Evolutionary conservation across 2,888 invertebrate species (phyloP).

Genomic region (Eumacrocentrus americanus): DNA sequence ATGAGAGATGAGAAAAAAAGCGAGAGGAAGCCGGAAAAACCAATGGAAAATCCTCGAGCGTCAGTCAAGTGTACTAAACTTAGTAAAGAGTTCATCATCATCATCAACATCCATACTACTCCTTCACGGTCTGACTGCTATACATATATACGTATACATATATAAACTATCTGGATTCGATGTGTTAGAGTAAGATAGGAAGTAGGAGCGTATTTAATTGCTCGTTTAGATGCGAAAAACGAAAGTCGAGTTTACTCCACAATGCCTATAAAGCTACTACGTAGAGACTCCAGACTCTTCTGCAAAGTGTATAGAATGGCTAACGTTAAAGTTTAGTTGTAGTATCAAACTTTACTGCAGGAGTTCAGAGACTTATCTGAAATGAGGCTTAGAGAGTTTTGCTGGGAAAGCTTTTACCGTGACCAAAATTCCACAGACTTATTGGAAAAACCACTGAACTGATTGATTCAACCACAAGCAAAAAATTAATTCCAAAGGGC

Average conservation of each 20-base stretch:
- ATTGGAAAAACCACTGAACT: no score
- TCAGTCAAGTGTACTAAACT: neutral
- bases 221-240: slow-evolving; percentile 28
- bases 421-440: no score
- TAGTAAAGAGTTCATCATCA: slow-evolving; percentile 1
- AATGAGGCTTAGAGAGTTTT: no score
- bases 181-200: no score
- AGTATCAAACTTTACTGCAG: neutral
- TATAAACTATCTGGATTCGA: slow-evolving; percentile 5
- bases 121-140: slow-evolving; percentile 25
- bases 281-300: neutral
- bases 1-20: neutral
- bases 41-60: neutral
- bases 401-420: no score
- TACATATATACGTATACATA: slow-evolving; percentile 2
- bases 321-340: neutral
- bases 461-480: no score
- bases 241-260: slow-evolving; percentile 22
- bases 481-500: no score
- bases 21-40: neutral
- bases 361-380: neutral
- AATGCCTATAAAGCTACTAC: no score
- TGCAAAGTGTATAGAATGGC: neutral
- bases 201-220: slow-evolving; percentile 24
- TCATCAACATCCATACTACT: neutral